phyloP scores from a whole-genome alignment of 1,140 invertebrate species.

The Drosophila paulistorum region DNA sequence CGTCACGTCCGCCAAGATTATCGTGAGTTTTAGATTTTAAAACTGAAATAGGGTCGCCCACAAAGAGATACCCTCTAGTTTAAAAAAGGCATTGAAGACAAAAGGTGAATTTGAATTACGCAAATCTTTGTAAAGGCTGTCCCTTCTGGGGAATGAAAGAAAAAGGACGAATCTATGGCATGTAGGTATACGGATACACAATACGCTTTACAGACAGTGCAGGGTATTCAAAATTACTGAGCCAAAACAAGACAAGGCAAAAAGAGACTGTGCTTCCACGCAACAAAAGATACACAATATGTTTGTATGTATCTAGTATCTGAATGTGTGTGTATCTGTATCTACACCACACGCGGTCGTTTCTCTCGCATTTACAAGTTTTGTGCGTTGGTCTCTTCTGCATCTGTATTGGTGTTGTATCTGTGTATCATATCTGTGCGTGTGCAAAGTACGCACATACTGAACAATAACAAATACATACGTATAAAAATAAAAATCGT shows the following conservation, averaged over 20 bases:
- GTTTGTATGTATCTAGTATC: conserved; percentile 20
- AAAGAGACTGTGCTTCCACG: conserved; percentile 33
- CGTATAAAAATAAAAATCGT: conserved; percentile 62
- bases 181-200: too few species aligned
- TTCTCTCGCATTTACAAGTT: conserved; percentile 61
- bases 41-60: conserved; percentile 6
- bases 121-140: too few species aligned
- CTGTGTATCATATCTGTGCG: conserved; percentile 31
- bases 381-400: conserved; percentile 61
- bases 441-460: conserved; percentile 50
- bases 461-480: conserved; percentile 36
- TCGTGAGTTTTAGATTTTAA: conserved; percentile 44
- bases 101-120: too few species aligned
- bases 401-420: conserved; percentile 11
- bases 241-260: conserved; percentile 23
- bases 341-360: conserved; percentile 10
- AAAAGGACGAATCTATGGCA: too few species aligned
- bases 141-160: not conserved
- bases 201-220: not conserved
- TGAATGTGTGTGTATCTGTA: not conserved
- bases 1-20: conserved; percentile 44
- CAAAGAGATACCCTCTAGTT: not conserved
- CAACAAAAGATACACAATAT: conserved; percentile 42
- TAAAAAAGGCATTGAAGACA: too few species aligned
- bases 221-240: conserved; percentile 24